Evolutionary conservation across 1,140 invertebrate species (phyloP).

Genomic region (Frieseomelitta varia): DNA sequence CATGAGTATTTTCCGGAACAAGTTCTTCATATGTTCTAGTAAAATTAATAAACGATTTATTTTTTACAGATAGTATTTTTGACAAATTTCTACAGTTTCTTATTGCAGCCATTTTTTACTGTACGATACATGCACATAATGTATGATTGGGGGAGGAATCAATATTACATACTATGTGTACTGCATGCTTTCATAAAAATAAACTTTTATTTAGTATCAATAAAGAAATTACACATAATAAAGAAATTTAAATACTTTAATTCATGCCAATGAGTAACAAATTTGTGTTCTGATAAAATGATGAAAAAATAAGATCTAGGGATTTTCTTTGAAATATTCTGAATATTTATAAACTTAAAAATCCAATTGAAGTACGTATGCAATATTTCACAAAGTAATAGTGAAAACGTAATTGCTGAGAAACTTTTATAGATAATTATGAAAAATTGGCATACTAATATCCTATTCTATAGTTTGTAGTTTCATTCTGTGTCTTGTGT

Average conservation of each 20-base stretch:
- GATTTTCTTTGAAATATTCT: neutral
- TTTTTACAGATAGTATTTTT: constrained; percentile 8
- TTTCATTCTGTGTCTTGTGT: neutral
- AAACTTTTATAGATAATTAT: neutral
- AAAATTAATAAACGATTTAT: neutral
- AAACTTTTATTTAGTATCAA: neutral
- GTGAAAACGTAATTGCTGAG: neutral
- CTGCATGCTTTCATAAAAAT: neutral
- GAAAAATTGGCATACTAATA: neutral
- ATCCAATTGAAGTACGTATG: neutral
- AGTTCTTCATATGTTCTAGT: neutral
- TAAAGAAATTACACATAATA: neutral
- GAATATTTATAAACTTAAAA: neutral
- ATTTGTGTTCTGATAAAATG: neutral
- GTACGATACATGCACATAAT: neutral
- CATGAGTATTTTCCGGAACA: too few relatives aligned
- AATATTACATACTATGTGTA: neutral
- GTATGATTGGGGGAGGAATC: neutral
- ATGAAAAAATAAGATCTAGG: neutral
- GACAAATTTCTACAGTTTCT: neutral
- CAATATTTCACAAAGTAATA: neutral
- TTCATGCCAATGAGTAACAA: too few relatives aligned
- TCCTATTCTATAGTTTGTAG: neutral
- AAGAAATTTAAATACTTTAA: too few relatives aligned
- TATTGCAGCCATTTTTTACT: constrained; percentile 36